Evolutionary conservation across 1,140 invertebrate genomes (phyloP), one percentile per base, ranked within the genome.

Genomic region (Zaprionus ornatus): DNA sequence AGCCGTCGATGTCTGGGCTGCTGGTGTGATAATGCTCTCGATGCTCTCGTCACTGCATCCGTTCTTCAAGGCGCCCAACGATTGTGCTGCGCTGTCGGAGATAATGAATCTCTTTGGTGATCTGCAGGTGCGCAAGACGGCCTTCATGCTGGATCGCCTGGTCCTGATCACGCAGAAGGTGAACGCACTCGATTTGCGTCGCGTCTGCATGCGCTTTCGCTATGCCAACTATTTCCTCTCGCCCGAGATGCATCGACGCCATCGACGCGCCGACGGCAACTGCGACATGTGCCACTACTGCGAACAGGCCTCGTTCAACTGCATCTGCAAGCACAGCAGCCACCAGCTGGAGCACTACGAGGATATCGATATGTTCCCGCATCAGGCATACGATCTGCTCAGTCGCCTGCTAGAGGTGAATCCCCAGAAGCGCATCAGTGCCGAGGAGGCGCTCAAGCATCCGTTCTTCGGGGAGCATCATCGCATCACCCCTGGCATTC

Each of bases 401-500:
- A 98, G 99, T 94, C 97, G 98, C 93, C 99, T 99, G 98, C 94
- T 99, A 80, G 99, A 98, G 74, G 98, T 99, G 40, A 99, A 99
- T 94, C 99, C 99, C 12, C 95, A 96, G 87, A 99, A 99, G 94
- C 95, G 99, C 90, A 99, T 99, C 91, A 99, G 98, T 73, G 98
- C 99, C 64, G 96, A 97, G 52, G 99, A 99, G 93, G 99, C 99
- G 54, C 95, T 99, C 55, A 99, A 99, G 94, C 99, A 99, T 93
- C 99, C 99, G 82, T 99, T 92, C 13, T 92, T 92, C 40, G 62
- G 50, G n/a, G 85, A 90, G 1, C 82, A 90, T 3, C 86, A 90
- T 63, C 67, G 83, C 23, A 42, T 86, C 19, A n/a, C 48, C 4
- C 9, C 69, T 5, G 80, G 77, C n/a, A 7, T 77, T 0, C 67